phyloP scores from a whole-genome alignment of 2,888 invertebrate species.

The Leistus spinibarbis region DNA sequence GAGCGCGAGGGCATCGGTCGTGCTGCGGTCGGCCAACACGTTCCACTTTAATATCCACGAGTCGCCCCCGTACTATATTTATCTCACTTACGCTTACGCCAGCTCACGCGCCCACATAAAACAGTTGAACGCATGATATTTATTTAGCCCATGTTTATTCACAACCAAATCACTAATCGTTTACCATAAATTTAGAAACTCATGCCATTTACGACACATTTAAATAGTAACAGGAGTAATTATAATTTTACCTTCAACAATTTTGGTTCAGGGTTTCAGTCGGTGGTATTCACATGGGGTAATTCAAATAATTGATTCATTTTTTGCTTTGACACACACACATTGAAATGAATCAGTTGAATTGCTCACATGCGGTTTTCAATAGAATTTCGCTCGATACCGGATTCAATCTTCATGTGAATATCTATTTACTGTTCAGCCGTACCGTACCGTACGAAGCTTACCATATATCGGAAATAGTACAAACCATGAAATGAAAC shows the following conservation, averaged over 20 bases:
- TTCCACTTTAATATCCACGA: conserved; percentile 58
- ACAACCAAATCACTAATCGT: conserved; percentile 13
- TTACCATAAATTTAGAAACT: no score
- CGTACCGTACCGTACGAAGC: not conserved
- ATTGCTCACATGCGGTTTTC: not conserved
- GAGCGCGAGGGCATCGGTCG: conserved; percentile 41
- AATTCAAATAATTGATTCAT: no score
- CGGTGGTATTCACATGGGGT: no score
- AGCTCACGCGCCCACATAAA: conserved; percentile 46
- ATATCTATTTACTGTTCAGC: not conserved
- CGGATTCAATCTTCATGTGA: not conserved
- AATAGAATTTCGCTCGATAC: not conserved
- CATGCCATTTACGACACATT: not conserved
- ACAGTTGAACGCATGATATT: conserved; percentile 46
- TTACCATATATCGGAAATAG: not conserved
- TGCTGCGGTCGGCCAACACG: conserved; percentile 57
- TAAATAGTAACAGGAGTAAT: not conserved
- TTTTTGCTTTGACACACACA: no score
- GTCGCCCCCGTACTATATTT: conserved; percentile 51
- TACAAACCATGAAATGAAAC: conserved; percentile 48
- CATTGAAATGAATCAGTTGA: no score
- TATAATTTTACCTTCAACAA: no score
- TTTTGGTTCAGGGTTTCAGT: no score
- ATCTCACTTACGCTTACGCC: conserved; percentile 55
- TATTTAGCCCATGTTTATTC: conserved; percentile 31